These are phyloP conservation scores for Callimorpha dominula DNA, from an alignment of 2,888 invertebrate genomes.

Conservation along the genomic window DNA sequence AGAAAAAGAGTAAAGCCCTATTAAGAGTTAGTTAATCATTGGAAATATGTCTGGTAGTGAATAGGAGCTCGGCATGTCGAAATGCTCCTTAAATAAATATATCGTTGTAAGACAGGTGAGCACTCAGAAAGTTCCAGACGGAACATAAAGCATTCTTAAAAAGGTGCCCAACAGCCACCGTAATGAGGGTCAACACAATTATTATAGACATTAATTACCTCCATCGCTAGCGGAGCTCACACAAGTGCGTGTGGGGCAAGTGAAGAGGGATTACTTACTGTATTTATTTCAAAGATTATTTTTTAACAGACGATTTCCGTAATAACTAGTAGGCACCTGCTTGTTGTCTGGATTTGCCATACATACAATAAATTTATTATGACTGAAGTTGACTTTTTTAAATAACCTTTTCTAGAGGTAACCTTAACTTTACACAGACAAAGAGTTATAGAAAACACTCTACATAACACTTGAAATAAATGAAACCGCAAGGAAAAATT, in stretches of 20 bases:
- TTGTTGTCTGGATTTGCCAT: no score
- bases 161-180: slow-evolving; percentile 55
- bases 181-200: slow-evolving; percentile 70
- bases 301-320: background rate
- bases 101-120: slow-evolving; percentile 45
- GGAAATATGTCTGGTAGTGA: background rate
- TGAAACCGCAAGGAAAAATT: no score
- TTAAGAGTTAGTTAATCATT: no score
- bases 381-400: background rate
- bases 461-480: no score
- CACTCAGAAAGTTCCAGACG: slow-evolving; percentile 43
- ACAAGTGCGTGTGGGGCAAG: slow-evolving; percentile 29
- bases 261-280: slow-evolving; percentile 4
- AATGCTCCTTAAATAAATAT: slow-evolving; percentile 34
- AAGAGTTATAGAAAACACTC: no score
- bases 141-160: slow-evolving; percentile 65
- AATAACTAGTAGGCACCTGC: no score
- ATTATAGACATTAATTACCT: slow-evolving; percentile 67
- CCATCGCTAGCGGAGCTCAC: slow-evolving; percentile 43
- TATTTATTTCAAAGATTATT: background rate
- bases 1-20: background rate
- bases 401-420: no score
- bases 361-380: background rate
- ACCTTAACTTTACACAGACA: no score
- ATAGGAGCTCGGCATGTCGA: slow-evolving; percentile 6